Evolutionary conservation across 2,113 vertebrate genomes (phyloP).

Genomic region (Anthoscopus minutus): DNA sequence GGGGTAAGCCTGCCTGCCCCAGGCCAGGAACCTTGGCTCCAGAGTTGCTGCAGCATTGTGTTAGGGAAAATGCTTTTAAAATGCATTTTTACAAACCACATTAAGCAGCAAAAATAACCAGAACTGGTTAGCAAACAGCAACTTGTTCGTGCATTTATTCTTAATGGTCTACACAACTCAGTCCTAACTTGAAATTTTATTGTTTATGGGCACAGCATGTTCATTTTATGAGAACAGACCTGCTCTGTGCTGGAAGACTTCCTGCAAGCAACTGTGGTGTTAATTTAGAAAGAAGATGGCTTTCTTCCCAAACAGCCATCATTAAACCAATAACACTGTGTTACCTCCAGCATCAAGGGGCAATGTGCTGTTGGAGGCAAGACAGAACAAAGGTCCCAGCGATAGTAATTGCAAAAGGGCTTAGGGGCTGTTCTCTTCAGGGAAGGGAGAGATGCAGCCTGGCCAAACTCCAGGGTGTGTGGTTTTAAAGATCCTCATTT

Average conservation of each 20-base stretch:
- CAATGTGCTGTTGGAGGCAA: slow-evolving; percentile 26
- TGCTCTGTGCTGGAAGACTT: slow-evolving; percentile 24
- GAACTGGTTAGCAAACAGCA: neutral
- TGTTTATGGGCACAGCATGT: slow-evolving; percentile 24
- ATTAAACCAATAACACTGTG: slow-evolving; percentile 11
- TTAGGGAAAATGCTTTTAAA: neutral
- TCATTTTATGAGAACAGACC: slow-evolving; percentile 49
- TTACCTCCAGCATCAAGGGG: slow-evolving; percentile 44
- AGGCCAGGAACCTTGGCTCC: rapidly evolving
- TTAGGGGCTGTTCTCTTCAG: slow-evolving; percentile 30
- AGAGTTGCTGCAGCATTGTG: neutral
- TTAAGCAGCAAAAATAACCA: neutral
- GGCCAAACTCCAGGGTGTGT: neutral
- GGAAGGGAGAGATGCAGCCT: neutral
- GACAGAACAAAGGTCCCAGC: slow-evolving; percentile 38
- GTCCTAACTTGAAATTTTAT: neutral
- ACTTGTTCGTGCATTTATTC: neutral
- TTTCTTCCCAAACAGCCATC: slow-evolving; percentile 44
- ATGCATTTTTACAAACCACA: neutral
- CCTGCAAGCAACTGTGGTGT: neutral
- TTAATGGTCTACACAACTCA: neutral
- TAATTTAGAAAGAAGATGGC: slow-evolving; percentile 45
- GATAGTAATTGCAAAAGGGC: neutral
- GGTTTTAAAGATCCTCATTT: slow-evolving; percentile 11
- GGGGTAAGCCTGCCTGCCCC: neutral